A percentile compares a stretch with the other conserved stretches of the same genome.
Evolutionary conservation across 2,113 vertebrate genomes (phyloP).

Genomic region (Loxodonta africana): DNA sequence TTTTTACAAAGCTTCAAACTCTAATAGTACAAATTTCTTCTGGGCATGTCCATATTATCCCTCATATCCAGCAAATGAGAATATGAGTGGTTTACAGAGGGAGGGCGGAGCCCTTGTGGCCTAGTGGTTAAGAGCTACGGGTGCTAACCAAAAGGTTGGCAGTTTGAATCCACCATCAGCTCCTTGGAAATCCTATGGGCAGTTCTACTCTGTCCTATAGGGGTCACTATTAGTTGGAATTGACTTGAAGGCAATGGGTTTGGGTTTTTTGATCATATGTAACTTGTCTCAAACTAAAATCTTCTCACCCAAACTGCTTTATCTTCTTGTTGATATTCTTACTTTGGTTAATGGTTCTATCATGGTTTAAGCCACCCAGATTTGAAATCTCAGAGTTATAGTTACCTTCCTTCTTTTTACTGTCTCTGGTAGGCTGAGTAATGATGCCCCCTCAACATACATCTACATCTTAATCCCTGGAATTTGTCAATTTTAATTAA

Average conservation of each 20-base stretch:
- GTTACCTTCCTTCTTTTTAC: slow-evolving; percentile 7
- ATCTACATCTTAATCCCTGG: not conserved
- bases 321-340: not conserved
- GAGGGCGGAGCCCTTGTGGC: too few relatives aligned
- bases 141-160: too few relatives aligned
- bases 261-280: not conserved
- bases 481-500: slow-evolving; percentile 1
- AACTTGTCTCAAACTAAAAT: not conserved
- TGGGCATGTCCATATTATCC: not conserved
- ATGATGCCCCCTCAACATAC: not conserved
- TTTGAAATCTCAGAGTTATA: not conserved
- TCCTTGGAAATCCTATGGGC: too few relatives aligned
- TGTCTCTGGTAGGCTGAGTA: not conserved
- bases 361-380: not conserved
- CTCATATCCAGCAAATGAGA: not conserved
- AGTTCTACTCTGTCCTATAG: too few relatives aligned
- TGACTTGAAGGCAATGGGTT: too few relatives aligned
- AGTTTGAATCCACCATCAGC: too few relatives aligned
- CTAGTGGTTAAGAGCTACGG: too few relatives aligned
- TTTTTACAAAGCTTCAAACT: slow-evolving; percentile 25
- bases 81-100: too few relatives aligned
- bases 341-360: slow-evolving; percentile 28
- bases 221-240: too few relatives aligned
- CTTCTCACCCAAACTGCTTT: not conserved
- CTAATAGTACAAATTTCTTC: slow-evolving; percentile 1